A percentile compares a stretch with the other conserved stretches of the same genome.
Conservation (phyloP, 2,888 invertebrate genomes). For the Lomographa bimaculata region DNA sequence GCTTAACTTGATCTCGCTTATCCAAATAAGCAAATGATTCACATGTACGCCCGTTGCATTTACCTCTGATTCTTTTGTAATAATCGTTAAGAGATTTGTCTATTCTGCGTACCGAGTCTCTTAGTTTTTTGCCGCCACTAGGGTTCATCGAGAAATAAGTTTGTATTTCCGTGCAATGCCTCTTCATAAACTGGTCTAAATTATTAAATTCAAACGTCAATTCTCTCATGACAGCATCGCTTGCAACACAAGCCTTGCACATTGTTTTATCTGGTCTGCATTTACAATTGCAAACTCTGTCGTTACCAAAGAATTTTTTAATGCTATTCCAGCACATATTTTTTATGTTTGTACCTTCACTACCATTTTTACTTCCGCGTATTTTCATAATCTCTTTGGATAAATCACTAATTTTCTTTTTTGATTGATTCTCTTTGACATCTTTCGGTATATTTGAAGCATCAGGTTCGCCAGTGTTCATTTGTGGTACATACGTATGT, state of each 20-base stretch:
- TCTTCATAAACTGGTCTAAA: constrained; percentile 58
- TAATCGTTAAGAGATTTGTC: constrained; percentile 59
- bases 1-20: constrained; percentile 48
- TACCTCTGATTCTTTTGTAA: constrained; percentile 62
- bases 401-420: constrained; percentile 4
- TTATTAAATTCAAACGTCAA: constrained; percentile 66
- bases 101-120: constrained; percentile 57
- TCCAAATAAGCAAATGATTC: constrained; percentile 54
- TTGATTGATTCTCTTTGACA: no score
- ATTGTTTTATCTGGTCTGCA: constrained; percentile 57
- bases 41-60: constrained; percentile 61
- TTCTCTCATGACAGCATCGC: constrained; percentile 63
- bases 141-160: constrained; percentile 70
- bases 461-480: no score
- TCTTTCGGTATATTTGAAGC: no score
- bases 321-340: constrained; percentile 51
- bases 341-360: no score
- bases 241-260: constrained; percentile 64
- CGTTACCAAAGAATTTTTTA: constrained; percentile 54
- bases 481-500: no score
- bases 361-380: neutral
- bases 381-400: constrained; percentile 10
- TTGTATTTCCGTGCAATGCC: constrained; percentile 71
- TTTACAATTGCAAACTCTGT: constrained; percentile 59
- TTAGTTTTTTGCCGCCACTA: constrained; percentile 57